phyloP scores from a whole-genome alignment of 1,140 invertebrate genomes.

The Hetaerina americana region DNA sequence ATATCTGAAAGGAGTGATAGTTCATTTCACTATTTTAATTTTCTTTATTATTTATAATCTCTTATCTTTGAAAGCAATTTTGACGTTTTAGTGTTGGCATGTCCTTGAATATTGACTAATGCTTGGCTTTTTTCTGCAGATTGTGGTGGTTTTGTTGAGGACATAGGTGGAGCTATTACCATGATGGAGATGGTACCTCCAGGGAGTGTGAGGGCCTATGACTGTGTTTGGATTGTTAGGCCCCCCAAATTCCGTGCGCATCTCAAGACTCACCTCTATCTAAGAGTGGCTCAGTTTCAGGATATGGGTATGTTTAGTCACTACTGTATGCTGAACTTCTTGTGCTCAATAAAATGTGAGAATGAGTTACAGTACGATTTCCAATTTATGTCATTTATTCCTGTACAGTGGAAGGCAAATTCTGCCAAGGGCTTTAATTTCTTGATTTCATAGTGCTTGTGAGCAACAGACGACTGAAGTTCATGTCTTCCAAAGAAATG shows the following conservation, averaged over 20 bases:
- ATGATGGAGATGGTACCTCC: conserved; percentile 63
- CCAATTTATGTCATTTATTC: too few relatives aligned
- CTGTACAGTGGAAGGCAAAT: too few relatives aligned
- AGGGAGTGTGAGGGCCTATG: conserved; percentile 40
- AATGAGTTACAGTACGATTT: too few relatives aligned
- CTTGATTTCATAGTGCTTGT: too few relatives aligned
- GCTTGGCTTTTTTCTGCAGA: conserved; percentile 38
- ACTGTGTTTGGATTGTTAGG: conserved; percentile 60
- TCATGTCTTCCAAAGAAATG: too few relatives aligned
- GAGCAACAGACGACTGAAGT: too few relatives aligned
- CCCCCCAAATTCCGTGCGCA: conserved; percentile 47
- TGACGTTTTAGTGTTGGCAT: conserved; percentile 8
- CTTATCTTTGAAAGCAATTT: conserved; percentile 9
- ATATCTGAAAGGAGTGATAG: too few relatives aligned
- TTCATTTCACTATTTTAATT: too few relatives aligned
- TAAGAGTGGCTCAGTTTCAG: conserved; percentile 48
- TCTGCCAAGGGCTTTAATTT: too few relatives aligned
- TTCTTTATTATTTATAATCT: conserved; percentile 10
- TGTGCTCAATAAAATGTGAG: too few relatives aligned
- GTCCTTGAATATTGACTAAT: conserved; percentile 21
- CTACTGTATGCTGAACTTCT: too few relatives aligned
- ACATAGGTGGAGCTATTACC: conserved; percentile 57
- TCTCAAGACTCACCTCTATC: conserved; percentile 53
- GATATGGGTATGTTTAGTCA: conserved; percentile 43
- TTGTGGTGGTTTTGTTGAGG: conserved; percentile 58